Evolutionary conservation across 2,888 invertebrate genomes (phyloP).

Genomic region (Mesorhabditis belari): DNA sequence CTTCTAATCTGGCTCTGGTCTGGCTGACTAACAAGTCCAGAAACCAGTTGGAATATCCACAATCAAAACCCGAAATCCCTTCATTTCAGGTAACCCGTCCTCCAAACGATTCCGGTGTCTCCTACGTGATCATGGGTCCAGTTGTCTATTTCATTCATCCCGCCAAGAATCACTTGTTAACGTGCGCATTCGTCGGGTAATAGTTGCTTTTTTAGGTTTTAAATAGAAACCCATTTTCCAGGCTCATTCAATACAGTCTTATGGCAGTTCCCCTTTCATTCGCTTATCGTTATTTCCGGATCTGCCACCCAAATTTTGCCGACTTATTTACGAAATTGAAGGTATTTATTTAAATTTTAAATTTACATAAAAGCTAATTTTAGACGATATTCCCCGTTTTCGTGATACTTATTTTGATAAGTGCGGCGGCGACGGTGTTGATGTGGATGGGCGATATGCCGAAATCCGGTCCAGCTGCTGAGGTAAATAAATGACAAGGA

Average conservation of each 20-base stretch:
- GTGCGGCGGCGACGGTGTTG: not conserved
- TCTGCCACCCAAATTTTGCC: not conserved
- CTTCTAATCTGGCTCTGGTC: no score
- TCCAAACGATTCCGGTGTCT: constrained; percentile 9
- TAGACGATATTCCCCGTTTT: not conserved
- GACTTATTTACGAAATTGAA: no score
- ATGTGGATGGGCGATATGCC: not conserved
- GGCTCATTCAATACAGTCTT: not conserved
- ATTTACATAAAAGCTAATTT: not conserved
- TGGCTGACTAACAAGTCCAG: no score
- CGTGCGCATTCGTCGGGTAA: constrained; percentile 7
- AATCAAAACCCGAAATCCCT: no score
- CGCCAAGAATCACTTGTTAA: constrained; percentile 9
- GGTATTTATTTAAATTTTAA: no score
- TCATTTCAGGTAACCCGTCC: constrained; percentile 9
- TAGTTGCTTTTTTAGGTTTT: not conserved
- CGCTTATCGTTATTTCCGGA: not conserved
- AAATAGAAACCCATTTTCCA: not conserved
- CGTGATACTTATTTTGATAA: not conserved
- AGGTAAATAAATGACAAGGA: no score
- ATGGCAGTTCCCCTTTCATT: not conserved
- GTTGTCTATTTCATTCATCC: constrained; percentile 11
- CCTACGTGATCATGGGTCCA: constrained; percentile 11
- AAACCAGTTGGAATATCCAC: no score
- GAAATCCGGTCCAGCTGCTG: not conserved